A percentile compares a stretch with the other conserved stretches of the same genome.
phyloP scores from a whole-genome alignment of 92 coral and sea anemone species.

The Phenganax subtilis region DNA sequence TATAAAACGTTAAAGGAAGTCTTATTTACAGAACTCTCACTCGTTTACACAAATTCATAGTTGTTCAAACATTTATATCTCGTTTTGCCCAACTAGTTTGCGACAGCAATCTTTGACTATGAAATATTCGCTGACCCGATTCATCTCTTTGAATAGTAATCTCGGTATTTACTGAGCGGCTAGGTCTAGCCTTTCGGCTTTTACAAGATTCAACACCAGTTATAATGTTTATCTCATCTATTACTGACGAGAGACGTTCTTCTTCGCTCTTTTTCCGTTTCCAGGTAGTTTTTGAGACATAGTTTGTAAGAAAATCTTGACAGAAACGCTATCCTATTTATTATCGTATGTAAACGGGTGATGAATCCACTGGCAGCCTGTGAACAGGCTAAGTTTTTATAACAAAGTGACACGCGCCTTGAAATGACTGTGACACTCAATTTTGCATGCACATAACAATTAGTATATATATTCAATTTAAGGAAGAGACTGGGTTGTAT shows the following conservation, averaged over 20 bases:
- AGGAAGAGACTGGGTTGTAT: background rate
- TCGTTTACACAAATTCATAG: no score
- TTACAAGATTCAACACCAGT: background rate
- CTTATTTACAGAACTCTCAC: no score
- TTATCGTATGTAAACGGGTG: background rate
- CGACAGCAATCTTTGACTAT: conserved; percentile 1
- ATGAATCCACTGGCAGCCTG: background rate
- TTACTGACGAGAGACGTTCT: conserved; percentile 8
- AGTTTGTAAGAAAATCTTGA: background rate
- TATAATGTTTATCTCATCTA: background rate
- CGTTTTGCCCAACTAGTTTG: conserved; percentile 15
- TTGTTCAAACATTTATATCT: background rate
- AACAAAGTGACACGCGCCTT: background rate
- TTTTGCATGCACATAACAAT: background rate
- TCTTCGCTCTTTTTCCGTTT: conserved; percentile 8
- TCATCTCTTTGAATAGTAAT: conserved; percentile 1
- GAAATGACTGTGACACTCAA: conserved; percentile 10
- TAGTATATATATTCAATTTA: background rate
- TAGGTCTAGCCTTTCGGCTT: background rate
- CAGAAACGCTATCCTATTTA: background rate
- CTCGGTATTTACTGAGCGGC: background rate
- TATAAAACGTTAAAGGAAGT: no score
- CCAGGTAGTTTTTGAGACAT: background rate
- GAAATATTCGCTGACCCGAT: conserved; percentile 7
- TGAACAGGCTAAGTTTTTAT: background rate